Evolutionary conservation across 2,113 vertebrate genomes (phyloP).

Genomic region (Otus sunia): DNA sequence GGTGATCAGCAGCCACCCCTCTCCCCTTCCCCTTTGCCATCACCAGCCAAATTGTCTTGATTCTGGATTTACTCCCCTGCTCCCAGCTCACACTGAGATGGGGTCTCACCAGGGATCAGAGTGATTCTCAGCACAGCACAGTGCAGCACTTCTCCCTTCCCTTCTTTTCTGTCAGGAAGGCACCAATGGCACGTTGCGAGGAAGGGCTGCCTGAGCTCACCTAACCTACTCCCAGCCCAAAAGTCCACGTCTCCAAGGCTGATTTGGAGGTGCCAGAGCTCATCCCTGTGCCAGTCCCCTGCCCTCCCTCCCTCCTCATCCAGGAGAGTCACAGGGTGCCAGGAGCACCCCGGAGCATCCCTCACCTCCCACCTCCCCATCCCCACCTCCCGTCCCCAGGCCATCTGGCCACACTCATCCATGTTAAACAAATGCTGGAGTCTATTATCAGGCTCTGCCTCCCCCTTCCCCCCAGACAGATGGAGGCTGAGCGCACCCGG

Average conservation of each 20-base stretch:
- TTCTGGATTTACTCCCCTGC: neutral
- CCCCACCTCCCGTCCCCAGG: neutral
- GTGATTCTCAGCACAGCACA: neutral
- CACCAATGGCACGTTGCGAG: neutral
- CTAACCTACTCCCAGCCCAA: neutral
- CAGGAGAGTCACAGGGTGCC: neutral
- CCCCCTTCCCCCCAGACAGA: conserved; percentile 58
- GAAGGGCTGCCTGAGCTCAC: neutral
- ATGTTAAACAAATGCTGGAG: conserved; percentile 69
- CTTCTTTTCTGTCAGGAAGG: neutral
- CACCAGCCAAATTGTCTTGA: neutral
- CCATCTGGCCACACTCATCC: conserved; percentile 70
- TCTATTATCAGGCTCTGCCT: conserved; percentile 61
- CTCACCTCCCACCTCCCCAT: neutral
- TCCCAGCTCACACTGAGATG: neutral
- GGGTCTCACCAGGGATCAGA: neutral
- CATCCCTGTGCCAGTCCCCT: neutral
- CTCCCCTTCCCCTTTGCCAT: neutral
- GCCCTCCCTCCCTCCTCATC: neutral
- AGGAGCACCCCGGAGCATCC: neutral
- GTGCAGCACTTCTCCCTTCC: neutral
- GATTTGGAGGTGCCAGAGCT: neutral
- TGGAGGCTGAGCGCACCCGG: conserved; percentile 48
- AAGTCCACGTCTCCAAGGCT: neutral
- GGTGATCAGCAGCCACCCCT: neutral